phyloP scores from a whole-genome alignment of 2,888 invertebrate species.

The Choreutis nemorana region DNA sequence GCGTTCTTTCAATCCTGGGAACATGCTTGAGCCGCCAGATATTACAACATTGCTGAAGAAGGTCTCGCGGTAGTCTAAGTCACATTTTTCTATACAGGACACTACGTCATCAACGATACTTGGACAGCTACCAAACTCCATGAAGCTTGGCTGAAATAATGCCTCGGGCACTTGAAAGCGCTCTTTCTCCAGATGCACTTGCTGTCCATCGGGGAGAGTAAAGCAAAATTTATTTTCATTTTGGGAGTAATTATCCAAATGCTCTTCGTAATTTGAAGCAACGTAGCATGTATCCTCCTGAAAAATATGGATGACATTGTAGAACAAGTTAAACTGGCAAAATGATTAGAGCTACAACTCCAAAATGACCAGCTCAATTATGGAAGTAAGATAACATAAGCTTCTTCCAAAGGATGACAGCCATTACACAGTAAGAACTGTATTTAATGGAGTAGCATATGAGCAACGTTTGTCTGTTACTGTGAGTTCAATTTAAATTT shows the following conservation, averaged over 20 bases:
- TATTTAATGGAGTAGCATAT: too few species aligned
- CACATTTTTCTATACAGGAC: slow-evolving; percentile 69
- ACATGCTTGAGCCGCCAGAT: slow-evolving; percentile 87
- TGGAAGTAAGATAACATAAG: too few species aligned
- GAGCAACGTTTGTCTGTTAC: too few species aligned
- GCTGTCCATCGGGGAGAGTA: slow-evolving; percentile 86
- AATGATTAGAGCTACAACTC: too few species aligned
- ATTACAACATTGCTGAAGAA: slow-evolving; percentile 88
- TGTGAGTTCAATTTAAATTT: too few species aligned
- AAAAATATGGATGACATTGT: too few species aligned
- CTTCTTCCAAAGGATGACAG: too few species aligned
- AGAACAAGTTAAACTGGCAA: too few species aligned
- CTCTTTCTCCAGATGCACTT: slow-evolving; percentile 79
- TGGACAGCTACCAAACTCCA: slow-evolving; percentile 74
- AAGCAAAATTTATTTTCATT: slow-evolving; percentile 80
- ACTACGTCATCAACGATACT: slow-evolving; percentile 71
- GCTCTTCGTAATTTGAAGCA: slow-evolving; percentile 25
- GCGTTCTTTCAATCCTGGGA: slow-evolving; percentile 88
- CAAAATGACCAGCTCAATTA: too few species aligned
- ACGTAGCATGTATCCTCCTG: slow-evolving; percentile 38
- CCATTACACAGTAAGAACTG: too few species aligned
- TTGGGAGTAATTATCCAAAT: slow-evolving; percentile 56
- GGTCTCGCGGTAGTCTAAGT: slow-evolving; percentile 84
- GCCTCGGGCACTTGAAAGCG: slow-evolving; percentile 85
- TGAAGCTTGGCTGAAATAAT: slow-evolving; percentile 83